Conservation (phyloP, 2,113 vertebrate genomes). For the Centropus unirufus region DNA sequence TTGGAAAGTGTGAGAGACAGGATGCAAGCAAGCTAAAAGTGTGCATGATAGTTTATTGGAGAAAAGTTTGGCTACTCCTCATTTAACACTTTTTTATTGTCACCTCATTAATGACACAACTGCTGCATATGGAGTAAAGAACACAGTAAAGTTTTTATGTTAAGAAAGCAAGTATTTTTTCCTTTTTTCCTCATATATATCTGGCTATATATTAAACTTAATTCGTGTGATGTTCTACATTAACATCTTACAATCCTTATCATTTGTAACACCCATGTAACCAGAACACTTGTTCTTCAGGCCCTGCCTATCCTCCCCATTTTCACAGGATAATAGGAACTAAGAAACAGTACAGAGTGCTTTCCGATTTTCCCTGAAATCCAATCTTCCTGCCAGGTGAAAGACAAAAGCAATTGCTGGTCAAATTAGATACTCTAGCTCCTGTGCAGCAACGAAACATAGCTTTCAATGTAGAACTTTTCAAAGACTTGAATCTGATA, state of each 20-base stretch:
- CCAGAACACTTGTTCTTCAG: not conserved
- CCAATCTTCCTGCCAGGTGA: not conserved
- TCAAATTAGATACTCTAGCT: not conserved
- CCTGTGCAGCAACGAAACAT: not conserved
- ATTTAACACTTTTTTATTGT: not conserved
- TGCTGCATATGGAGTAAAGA: not conserved
- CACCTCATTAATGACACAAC: not conserved
- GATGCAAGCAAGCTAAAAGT: constrained; percentile 9
- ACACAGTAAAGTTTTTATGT: not conserved
- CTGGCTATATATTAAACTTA: not conserved
- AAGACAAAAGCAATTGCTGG: not conserved
- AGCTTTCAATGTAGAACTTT: not conserved
- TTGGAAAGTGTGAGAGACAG: constrained; percentile 26
- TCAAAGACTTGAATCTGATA: not conserved
- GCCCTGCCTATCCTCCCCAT: not conserved
- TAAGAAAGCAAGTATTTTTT: not conserved
- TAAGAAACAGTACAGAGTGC: not conserved
- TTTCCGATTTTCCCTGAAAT: not conserved
- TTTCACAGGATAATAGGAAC: not conserved
- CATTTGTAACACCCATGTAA: not conserved
- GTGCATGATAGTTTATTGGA: not conserved
- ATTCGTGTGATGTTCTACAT: not conserved
- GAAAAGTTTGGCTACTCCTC: not conserved
- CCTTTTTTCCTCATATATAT: not conserved
- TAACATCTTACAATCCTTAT: not conserved